phyloP scores from a whole-genome alignment of 1,140 invertebrate genomes.

The Saccostrea glomerata region DNA sequence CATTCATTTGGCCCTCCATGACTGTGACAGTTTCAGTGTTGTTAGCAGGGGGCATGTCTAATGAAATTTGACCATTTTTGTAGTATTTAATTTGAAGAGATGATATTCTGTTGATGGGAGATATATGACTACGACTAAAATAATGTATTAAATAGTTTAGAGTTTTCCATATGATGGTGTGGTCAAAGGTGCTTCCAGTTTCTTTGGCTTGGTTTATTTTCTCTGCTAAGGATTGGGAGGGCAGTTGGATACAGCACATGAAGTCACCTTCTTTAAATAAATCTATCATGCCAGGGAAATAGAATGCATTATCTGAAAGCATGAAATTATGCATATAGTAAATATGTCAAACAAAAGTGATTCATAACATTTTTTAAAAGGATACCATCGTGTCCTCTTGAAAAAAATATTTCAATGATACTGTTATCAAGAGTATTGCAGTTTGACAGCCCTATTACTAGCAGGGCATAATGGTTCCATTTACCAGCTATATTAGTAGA shows the following conservation, averaged over 20 bases:
- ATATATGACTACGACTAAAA: constrained; percentile 4
- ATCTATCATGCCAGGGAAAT: constrained; percentile 28
- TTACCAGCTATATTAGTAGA: no score
- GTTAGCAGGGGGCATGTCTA: constrained; percentile 35
- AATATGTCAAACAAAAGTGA: not conserved
- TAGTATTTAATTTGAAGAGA: constrained; percentile 41
- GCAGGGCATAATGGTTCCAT: no score
- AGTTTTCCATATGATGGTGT: constrained; percentile 52
- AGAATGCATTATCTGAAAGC: not conserved
- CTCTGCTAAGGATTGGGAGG: constrained; percentile 50
- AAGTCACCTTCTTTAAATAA: constrained; percentile 57
- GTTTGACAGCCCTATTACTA: not conserved
- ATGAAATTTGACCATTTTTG: constrained; percentile 42
- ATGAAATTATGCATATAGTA: not conserved
- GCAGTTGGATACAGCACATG: constrained; percentile 49
- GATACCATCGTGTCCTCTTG: no score
- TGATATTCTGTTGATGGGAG: constrained; percentile 42
- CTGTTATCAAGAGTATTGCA: no score
- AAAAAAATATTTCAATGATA: not conserved
- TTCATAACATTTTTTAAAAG: not conserved
- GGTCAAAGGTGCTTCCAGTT: constrained; percentile 40
- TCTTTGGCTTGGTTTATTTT: constrained; percentile 46
- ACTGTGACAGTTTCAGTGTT: constrained; percentile 26
- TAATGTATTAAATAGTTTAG: constrained; percentile 28
- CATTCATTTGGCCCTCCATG: constrained; percentile 20